A percentile compares a stretch with the other conserved stretches of the same genome.
Evolutionary conservation across 2,113 vertebrate species (phyloP).

Genomic region (Montifringilla adamsi): DNA sequence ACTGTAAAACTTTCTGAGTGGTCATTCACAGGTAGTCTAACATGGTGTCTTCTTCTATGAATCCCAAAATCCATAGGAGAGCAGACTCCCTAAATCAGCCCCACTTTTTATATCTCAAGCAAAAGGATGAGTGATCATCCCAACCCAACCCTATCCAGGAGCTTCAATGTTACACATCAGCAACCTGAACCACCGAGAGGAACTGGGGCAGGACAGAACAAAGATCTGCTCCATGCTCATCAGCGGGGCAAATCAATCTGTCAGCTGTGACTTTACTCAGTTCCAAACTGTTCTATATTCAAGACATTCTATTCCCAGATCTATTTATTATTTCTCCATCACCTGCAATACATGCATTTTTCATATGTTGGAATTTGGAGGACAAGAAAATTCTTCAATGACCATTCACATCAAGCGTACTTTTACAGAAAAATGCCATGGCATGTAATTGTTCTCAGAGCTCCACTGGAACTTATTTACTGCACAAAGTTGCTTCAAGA

Average conservation of each 20-base stretch:
- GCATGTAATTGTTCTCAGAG: too few species aligned
- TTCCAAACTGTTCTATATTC: background rate
- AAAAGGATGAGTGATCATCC: background rate
- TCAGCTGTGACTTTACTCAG: background rate
- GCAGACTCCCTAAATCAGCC: background rate
- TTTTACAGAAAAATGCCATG: too few species aligned
- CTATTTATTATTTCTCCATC: background rate
- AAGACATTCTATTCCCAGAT: background rate
- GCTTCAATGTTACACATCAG: background rate
- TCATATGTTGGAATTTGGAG: background rate
- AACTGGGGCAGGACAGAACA: rapidly evolving
- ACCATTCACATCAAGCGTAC: too few species aligned
- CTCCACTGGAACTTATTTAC: too few species aligned
- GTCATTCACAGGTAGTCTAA: background rate
- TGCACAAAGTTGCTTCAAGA: too few species aligned
- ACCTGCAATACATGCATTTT: background rate
- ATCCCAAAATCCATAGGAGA: background rate
- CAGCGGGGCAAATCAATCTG: background rate
- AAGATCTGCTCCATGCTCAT: background rate
- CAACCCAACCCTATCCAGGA: background rate
- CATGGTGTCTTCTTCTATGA: rapidly evolving
- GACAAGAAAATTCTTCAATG: too few species aligned
- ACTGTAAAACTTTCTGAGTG: background rate
- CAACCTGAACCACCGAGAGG: background rate
- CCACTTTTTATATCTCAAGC: background rate